Percentiles rank a stretch among this genome's conserved stretches.
phyloP scores from a whole-genome alignment of 2,797 vertebrate species.

The Chanos chanos region DNA sequence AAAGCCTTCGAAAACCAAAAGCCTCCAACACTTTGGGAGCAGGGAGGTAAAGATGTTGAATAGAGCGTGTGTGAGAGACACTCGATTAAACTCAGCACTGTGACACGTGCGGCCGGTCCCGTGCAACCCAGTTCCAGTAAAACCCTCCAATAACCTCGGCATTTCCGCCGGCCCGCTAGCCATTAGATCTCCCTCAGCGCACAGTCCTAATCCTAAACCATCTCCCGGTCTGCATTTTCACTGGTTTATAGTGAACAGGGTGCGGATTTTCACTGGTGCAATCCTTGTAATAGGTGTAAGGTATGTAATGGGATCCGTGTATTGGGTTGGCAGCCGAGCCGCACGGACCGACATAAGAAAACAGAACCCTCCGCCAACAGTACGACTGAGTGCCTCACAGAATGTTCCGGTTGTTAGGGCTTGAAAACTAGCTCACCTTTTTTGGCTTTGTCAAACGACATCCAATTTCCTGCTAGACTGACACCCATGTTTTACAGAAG shows the following conservation, averaged over 20 bases:
- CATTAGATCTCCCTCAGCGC: conserved; percentile 5
- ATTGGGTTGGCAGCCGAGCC: conserved; percentile 10
- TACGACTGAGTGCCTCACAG: neutral
- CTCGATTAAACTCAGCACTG: no score
- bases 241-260: no score
- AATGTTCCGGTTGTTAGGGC: neutral
- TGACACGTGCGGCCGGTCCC: no score
- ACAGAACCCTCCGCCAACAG: no score
- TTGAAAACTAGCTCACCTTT: neutral
- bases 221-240: conserved; percentile 2
- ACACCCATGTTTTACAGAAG: neutral
- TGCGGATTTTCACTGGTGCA: conserved; percentile 37
- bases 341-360: neutral
- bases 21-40: no score
- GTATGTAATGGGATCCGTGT: conserved; percentile 38
- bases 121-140: no score
- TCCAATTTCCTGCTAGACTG: conserved; percentile 2
- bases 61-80: no score
- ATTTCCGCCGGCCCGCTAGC: neutral
- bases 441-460: neutral
- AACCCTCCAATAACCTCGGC: conserved; percentile 48
- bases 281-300: conserved; percentile 35
- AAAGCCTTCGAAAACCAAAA: no score
- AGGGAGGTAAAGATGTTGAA: no score
- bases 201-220: conserved; percentile 42